Evolutionary conservation across 1,140 invertebrate species (phyloP), one percentile per base, ranked within the genome.

Genomic region (Halesus radiatus): DNA sequence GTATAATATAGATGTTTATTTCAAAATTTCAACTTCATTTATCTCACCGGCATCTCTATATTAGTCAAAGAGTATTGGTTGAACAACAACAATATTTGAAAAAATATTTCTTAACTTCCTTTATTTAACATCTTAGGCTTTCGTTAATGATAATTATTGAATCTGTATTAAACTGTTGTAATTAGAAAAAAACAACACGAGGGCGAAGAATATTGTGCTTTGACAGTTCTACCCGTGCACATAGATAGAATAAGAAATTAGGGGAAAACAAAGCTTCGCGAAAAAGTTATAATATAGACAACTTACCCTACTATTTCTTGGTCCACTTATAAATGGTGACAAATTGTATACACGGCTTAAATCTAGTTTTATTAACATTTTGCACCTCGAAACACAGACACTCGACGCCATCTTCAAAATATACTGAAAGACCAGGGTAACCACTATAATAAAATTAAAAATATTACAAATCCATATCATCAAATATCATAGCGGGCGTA

Each of bases 261-360:
- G 62, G 29, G 3, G 62, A 66, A 66, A 66, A 66, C 13, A 26
- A 29, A 10, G 62, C 8, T 29, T 26, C 5, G 32, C 8, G 22
- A 37, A 66, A 66, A 66, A 66, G 7, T 4, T 29, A 66, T 16
- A 15, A 64, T 3, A 29, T 2, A 53, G 50, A 84, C 83, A 45
- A 89, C 88, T 86, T 83, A 89, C 88, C 85, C 86, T 88, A 84
- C 85, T 88, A 88, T 88, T 88, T 80, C 87, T 87, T 77, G 88
- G 87, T 86, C 87, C 87, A 84, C 86, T 89, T 85, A 88, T 88
- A 87, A 89, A 85, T 81, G 88, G 85, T 81, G 87, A 88, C 85
- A 89, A 87, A 88, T 88, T 88, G 87, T 89, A 88, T 85, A 85
- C 87, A 87, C 88, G 88, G 89, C 88, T 89, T 88, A 89, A 87